A percentile compares a stretch with the other conserved stretches of the same genome.
phyloP scores from a whole-genome alignment of 2,797 vertebrate genomes.

The Potorous gilbertii region DNA sequence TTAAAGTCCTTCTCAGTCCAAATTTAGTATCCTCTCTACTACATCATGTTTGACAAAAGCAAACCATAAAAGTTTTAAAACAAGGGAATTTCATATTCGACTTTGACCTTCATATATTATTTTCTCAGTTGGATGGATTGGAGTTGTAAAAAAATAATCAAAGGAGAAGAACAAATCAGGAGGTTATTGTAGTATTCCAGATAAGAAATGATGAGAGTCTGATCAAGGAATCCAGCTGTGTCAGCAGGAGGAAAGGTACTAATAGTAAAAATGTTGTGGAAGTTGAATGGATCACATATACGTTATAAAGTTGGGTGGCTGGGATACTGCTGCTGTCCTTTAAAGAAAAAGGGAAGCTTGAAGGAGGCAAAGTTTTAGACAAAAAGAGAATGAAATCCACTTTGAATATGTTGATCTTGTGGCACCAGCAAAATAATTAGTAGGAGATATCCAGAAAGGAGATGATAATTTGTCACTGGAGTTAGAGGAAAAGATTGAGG shows the following conservation, averaged over 20 bases:
- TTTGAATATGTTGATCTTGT: not conserved
- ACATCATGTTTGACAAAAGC: not conserved
- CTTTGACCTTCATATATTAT: not conserved
- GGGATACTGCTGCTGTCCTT: not conserved
- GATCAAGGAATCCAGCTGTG: not conserved
- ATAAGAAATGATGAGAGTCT: not conserved
- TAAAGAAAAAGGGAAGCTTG: not conserved
- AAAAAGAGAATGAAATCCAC: not conserved
- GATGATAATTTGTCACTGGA: not conserved
- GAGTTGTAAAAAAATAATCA: not conserved
- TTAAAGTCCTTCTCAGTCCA: not conserved
- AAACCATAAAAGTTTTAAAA: not conserved
- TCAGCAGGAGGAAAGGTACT: not conserved
- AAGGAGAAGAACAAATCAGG: not conserved
- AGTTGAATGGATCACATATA: not conserved
- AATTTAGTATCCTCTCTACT: not conserved
- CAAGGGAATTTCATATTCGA: not conserved
- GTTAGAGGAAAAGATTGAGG: not conserved
- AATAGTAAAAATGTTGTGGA: not conserved
- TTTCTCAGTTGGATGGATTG: not conserved
- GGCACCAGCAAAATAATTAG: not conserved
- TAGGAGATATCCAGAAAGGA: not conserved
- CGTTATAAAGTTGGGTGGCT: not conserved
- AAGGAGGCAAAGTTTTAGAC: not conserved
- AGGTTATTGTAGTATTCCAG: not conserved